A percentile compares a stretch with the other conserved stretches of the same genome.
Conservation (phyloP, 1,140 invertebrate species). For the Pararge aegeria region DNA sequence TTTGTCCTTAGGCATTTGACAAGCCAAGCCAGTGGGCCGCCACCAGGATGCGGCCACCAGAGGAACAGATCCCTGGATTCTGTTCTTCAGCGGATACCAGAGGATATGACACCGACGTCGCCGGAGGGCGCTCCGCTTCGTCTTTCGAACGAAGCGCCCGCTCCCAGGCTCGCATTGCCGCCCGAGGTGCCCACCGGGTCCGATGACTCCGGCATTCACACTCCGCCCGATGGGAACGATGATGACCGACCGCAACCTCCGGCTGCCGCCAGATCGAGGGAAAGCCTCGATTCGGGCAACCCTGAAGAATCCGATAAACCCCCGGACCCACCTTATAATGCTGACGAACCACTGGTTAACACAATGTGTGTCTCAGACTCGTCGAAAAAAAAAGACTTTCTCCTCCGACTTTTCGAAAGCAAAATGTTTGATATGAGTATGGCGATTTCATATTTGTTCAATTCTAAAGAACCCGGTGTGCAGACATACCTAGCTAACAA, state of each 20-base stretch:
- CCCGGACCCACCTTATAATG: constrained; percentile 70
- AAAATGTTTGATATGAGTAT: constrained; percentile 98
- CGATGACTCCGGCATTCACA: constrained; percentile 91
- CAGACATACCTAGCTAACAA: constrained; percentile 98
- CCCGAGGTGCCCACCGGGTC: constrained; percentile 89
- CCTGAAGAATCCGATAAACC: constrained; percentile 79
- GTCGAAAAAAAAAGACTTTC: constrained; percentile 76
- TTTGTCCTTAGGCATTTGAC: constrained; percentile 71
- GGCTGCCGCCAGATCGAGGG: constrained; percentile 80
- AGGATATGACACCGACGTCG: constrained; percentile 90
- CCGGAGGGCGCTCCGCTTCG: constrained; percentile 85
- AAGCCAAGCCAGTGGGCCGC: constrained; percentile 57
- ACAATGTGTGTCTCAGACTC: constrained; percentile 43
- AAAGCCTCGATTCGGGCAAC: constrained; percentile 86
- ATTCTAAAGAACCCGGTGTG: constrained; percentile 98
- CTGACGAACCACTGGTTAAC: constrained; percentile 37
- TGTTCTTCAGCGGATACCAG: constrained; percentile 91
- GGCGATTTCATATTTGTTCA: constrained; percentile 98
- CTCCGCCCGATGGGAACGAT: constrained; percentile 72
- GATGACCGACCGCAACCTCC: constrained; percentile 59
- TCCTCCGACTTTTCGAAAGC: constrained; percentile 96
- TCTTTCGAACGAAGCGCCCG: constrained; percentile 87
- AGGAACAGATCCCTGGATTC: constrained; percentile 93
- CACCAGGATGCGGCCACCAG: constrained; percentile 84
- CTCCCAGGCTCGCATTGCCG: constrained; percentile 89